Base-by-base conservation (phyloP, 2,888 invertebrate species). In the Hypolimnas misippus region DNA sequence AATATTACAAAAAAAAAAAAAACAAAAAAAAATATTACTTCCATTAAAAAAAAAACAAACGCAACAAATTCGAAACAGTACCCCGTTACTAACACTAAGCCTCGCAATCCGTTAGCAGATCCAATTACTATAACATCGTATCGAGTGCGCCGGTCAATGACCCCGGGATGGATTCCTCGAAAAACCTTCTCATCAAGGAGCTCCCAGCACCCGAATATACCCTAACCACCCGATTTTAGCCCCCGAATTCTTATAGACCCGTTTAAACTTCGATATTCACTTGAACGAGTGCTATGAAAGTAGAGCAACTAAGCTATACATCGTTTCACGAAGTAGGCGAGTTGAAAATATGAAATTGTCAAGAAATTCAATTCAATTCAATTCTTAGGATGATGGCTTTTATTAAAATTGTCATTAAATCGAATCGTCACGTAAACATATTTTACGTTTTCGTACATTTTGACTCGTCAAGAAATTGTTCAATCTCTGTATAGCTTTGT, bases 181-280 rank as follows among this genome's bases (percentile, higher is more conserved):
- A 92, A 91, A 92, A 91, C 86, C 89, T 88, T 81, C 91, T 92
- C 90, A 92, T 92, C 91, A 92, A 90, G 90, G 80, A 84, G 79
- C 83, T 73, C 81, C 80, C 71, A 50, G 55, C 57, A 83, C 83
- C 86, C 87, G 83, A 86, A 87, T 85, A 84, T 86, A 76, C 82
- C 83, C 86, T 71, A 77, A 81, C 74, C 84, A 83, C 78, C 88
- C 84, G 79, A 87, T 86, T 87, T 86, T 84, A 79, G 81, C 87
- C 87, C 87, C 89, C 90, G 77, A 92, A 90, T 91, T 92, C 90
- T 91, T 92, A 66, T 71, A 69, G 70, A 65, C 63, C 57, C 70
- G 65, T 73, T 67, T 58, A 12, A 40, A 35, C 29, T 19, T n/a
- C 0, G 50, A 58, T 17, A 68, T 66, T 62, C 52, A 55, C 57